phyloP scores from a whole-genome alignment of 2,888 invertebrate species.

The Hyppa rectilinea region DNA sequence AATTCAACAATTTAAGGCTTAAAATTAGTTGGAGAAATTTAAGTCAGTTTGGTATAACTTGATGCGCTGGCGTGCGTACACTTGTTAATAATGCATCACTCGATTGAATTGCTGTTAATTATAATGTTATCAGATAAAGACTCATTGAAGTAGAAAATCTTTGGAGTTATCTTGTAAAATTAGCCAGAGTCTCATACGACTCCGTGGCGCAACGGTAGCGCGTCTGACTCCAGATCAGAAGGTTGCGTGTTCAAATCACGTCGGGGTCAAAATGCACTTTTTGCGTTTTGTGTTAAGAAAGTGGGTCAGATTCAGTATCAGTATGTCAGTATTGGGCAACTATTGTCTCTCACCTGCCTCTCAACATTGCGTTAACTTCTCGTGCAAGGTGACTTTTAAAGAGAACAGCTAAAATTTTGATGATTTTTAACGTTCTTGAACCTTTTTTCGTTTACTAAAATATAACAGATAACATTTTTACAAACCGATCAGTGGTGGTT shows the following conservation, averaged over 20 bases:
- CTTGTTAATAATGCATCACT: neutral
- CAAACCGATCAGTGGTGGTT: no score
- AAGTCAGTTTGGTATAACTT: no score
- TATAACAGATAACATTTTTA: neutral
- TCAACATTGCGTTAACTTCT: neutral
- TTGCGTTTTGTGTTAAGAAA: slow-evolving; percentile 13
- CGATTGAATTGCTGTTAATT: neutral
- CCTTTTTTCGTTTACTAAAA: neutral
- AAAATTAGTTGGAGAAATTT: no score
- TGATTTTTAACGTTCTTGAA: neutral
- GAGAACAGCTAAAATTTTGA: neutral
- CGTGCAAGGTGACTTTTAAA: neutral
- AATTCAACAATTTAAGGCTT: no score
- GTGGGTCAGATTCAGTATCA: no score
- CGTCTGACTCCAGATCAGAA: slow-evolving; percentile 99
- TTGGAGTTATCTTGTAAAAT: slow-evolving; percentile 42
- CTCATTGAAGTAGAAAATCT: neutral
- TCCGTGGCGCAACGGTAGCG: slow-evolving; percentile 99
- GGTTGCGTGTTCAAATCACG: slow-evolving; percentile 99
- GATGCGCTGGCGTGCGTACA: no score
- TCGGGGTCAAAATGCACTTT: slow-evolving; percentile 93
- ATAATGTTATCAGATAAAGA: slow-evolving; percentile 34
- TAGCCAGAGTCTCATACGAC: slow-evolving; percentile 75
- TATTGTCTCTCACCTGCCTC: neutral
- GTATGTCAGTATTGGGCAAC: no score